Evolutionary conservation across 2,888 invertebrate species (phyloP).

Genomic region (Melolontha melolontha): DNA sequence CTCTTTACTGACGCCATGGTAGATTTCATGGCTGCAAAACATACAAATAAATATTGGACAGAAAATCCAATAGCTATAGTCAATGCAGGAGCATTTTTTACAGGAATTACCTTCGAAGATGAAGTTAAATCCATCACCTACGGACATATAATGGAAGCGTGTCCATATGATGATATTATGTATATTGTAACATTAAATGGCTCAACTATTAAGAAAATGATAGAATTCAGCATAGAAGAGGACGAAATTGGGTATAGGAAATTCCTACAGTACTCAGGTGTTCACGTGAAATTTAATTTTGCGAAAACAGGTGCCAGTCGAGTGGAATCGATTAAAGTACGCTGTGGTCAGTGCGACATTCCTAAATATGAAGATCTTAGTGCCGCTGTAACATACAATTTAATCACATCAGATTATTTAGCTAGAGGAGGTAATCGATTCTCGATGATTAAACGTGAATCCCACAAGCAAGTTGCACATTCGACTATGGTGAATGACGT

Average conservation of each 20-base stretch:
- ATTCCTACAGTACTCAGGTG: conserved; percentile 87
- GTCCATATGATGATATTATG: conserved; percentile 83
- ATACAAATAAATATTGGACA: conserved; percentile 75
- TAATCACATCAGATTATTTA: conserved; percentile 76
- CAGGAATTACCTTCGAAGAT: conserved; percentile 68
- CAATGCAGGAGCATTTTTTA: conserved; percentile 83
- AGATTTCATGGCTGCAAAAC: conserved; percentile 69
- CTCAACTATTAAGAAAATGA: conserved; percentile 67
- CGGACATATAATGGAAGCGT: conserved; percentile 77
- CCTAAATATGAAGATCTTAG: conserved; percentile 71
- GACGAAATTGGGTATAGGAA: conserved; percentile 69
- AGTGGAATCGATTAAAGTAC: conserved; percentile 67
- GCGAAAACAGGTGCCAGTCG: neutral
- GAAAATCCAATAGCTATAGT: conserved; percentile 81
- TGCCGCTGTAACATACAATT: conserved; percentile 69
- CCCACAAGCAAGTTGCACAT: neutral
- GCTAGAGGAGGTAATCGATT: conserved; percentile 82
- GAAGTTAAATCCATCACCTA: conserved; percentile 73
- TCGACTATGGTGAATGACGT: neutral
- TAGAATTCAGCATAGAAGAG: conserved; percentile 58
- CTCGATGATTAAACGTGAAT: conserved; percentile 29
- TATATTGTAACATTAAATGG: conserved; percentile 77
- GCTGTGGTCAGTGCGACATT: conserved; percentile 77
- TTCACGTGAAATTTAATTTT: conserved; percentile 78
- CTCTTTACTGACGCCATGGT: conserved; percentile 83